Evolutionary conservation across 2,888 invertebrate species (phyloP).

Genomic region (Drosophila niveifrons): DNA sequence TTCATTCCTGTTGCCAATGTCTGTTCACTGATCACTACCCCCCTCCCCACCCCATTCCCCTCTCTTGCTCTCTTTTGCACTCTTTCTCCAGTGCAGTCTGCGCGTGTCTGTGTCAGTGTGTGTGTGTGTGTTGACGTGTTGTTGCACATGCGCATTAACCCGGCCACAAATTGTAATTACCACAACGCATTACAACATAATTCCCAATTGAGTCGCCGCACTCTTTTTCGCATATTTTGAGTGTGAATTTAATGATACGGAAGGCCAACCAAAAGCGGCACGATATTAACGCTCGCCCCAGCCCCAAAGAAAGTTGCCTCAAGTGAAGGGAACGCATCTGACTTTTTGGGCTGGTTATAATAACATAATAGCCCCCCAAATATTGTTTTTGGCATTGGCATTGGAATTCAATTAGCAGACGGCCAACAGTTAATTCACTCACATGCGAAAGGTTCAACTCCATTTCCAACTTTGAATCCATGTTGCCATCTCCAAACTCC

Average conservation of each 20-base stretch:
- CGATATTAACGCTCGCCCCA: slow-evolving; percentile 24
- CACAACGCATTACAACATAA: slow-evolving; percentile 82
- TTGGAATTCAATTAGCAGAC: slow-evolving; percentile 78
- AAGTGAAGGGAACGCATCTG: slow-evolving; percentile 61
- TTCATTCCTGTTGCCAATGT: slow-evolving; percentile 67
- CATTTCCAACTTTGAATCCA: slow-evolving; percentile 3
- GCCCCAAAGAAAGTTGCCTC: slow-evolving; percentile 66
- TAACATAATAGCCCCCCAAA: slow-evolving; percentile 79
- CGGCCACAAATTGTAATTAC: slow-evolving; percentile 81
- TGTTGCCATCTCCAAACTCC: neutral
- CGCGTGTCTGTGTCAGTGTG: slow-evolving; percentile 31
- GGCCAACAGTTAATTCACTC: slow-evolving; percentile 31
- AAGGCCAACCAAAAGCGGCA: slow-evolving; percentile 20
- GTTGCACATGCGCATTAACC: slow-evolving; percentile 82
- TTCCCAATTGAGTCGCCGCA: slow-evolving; percentile 59
- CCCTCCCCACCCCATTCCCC: no score
- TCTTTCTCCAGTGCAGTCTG: neutral
- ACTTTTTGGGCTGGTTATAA: slow-evolving; percentile 63
- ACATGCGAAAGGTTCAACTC: slow-evolving; percentile 57
- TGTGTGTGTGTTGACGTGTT: slow-evolving; percentile 73
- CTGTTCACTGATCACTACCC: neutral
- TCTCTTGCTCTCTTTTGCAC: neutral
- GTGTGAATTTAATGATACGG: slow-evolving; percentile 79
- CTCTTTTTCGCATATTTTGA: slow-evolving; percentile 47
- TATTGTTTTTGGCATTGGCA: slow-evolving; percentile 70